A percentile compares a stretch with the other conserved stretches of the same genome.
Conservation (phyloP, 1,140 invertebrate species). For the Neoseiulus cucumeris region DNA sequence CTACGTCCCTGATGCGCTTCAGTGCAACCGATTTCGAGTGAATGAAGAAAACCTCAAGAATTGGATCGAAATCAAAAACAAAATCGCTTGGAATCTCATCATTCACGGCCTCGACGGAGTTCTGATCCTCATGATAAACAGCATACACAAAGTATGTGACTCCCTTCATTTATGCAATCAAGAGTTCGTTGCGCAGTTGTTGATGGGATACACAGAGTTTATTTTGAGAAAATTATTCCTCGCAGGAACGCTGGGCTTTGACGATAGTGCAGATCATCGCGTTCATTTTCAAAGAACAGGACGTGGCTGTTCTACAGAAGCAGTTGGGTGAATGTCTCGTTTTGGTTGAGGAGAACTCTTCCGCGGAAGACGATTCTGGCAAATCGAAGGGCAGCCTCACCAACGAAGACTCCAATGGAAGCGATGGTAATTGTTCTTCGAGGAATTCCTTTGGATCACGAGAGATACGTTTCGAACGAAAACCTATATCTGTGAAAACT, state of each 20-base stretch:
- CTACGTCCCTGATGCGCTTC: neutral
- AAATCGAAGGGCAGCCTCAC: neutral
- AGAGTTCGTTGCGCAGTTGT: no score
- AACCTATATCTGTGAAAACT: no score
- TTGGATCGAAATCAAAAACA: neutral
- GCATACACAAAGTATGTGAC: neutral
- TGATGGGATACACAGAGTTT: no score
- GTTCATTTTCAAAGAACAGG: neutral
- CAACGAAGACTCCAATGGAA: no score
- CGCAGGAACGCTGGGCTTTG: neutral
- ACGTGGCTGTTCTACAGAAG: neutral
- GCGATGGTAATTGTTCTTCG: no score
- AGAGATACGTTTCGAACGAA: no score
- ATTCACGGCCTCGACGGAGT: conserved; percentile 1
- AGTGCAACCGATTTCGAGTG: neutral
- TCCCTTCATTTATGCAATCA: no score
- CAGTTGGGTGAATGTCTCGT: neutral
- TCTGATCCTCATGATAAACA: neutral
- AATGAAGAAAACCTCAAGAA: neutral
- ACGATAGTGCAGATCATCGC: neutral
- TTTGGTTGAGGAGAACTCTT: neutral
- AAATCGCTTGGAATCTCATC: conserved; percentile 7
- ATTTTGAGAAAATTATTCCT: no score
- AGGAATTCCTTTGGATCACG: no score
- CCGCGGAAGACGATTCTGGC: neutral